phyloP scores from a whole-genome alignment of 2,113 vertebrate species.

The Tretioscincus oriximinensis region DNA sequence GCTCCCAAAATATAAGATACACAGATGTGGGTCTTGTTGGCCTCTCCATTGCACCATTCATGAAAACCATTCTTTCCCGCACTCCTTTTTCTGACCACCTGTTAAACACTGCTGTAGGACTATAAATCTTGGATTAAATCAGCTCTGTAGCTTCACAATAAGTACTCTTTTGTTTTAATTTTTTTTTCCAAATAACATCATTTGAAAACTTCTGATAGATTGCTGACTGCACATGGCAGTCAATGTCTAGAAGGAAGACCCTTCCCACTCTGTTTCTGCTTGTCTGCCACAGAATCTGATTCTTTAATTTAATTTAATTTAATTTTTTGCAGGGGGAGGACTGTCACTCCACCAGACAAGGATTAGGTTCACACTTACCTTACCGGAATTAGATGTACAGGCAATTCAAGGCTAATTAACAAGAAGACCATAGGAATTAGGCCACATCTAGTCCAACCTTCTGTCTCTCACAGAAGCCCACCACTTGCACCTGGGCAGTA shows the following conservation, averaged over 20 bases:
- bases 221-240: conserved; percentile 43
- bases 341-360: too few relatives aligned
- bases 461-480: too few relatives aligned
- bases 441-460: too few relatives aligned
- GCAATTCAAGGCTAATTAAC: too few relatives aligned
- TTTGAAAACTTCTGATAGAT: conserved; percentile 41
- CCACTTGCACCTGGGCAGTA: too few relatives aligned
- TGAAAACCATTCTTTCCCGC: conserved; percentile 28
- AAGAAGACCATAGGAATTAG: too few relatives aligned
- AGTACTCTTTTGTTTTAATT: conserved; percentile 33
- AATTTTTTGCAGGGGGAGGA: too few relatives aligned
- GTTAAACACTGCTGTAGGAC: conserved; percentile 47
- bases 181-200: conserved; percentile 44
- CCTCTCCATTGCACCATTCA: conserved; percentile 25
- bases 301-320: too few relatives aligned
- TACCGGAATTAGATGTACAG: too few relatives aligned
- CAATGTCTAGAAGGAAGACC: conserved; percentile 60
- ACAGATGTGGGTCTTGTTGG: not conserved
- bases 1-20: not conserved
- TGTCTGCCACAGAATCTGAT: conserved; percentile 23
- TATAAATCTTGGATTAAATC: conserved; percentile 40
- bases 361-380: too few relatives aligned
- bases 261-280: conserved; percentile 26
- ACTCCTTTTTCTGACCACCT: conserved; percentile 43
- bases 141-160: conserved; percentile 37